phyloP scores from a whole-genome alignment of 2,113 vertebrate species.

The Shinisaurus crocodilurus region DNA sequence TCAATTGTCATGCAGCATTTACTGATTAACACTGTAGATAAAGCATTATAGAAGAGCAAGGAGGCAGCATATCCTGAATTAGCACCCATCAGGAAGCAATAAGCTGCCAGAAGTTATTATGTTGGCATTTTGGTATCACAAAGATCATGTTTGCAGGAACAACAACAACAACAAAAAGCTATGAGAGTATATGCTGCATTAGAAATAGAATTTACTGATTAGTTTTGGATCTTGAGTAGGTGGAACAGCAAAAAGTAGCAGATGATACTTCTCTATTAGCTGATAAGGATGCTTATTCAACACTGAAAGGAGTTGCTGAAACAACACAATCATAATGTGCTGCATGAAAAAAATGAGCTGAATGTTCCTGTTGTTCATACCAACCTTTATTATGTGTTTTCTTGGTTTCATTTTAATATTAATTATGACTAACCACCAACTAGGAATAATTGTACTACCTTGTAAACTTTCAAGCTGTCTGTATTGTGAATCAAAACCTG shows the following conservation, averaged over 20 bases:
- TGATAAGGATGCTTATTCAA: neutral
- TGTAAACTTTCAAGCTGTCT: neutral
- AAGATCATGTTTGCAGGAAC: neutral
- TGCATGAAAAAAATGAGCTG: neutral
- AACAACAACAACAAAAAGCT: neutral
- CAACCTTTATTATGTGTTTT: neutral
- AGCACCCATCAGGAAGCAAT: slow-evolving; percentile 29
- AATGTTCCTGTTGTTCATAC: neutral
- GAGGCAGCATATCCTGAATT: slow-evolving; percentile 19
- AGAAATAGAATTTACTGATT: slow-evolving; percentile 5
- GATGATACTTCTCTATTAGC: neutral
- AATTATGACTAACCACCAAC: neutral
- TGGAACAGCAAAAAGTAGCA: slow-evolving; percentile 3
- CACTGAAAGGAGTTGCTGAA: neutral
- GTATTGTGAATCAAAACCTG: neutral
- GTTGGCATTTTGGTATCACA: slow-evolving; percentile 19
- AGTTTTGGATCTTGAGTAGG: neutral
- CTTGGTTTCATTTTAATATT: neutral
- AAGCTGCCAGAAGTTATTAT: slow-evolving; percentile 7
- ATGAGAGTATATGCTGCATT: neutral
- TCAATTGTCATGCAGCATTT: slow-evolving; percentile 30
- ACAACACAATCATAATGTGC: neutral
- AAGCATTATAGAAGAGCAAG: slow-evolving; percentile 18
- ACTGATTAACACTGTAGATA: slow-evolving; percentile 18
- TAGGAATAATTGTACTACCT: neutral